phyloP scores from a whole-genome alignment of 64 coral and sea anemone genomes.

The Montipora foliosa region DNA sequence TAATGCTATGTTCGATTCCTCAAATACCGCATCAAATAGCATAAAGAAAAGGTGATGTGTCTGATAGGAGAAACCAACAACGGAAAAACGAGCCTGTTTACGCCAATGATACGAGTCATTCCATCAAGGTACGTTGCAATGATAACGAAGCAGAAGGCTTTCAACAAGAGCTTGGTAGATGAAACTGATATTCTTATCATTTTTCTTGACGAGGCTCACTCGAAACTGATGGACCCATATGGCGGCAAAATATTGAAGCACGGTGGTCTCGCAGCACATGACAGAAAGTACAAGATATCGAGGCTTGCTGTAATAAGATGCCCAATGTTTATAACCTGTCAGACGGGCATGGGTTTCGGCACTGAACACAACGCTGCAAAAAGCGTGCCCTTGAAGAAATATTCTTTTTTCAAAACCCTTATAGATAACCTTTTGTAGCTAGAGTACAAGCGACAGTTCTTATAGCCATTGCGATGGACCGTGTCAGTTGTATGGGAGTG shows the following conservation, averaged over 20 bases:
- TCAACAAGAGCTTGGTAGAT: constrained; percentile 25
- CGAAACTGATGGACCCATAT: constrained; percentile 12
- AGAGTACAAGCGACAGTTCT: neutral
- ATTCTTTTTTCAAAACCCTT: constrained; percentile 15
- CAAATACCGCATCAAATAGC: neutral
- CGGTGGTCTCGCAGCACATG: neutral
- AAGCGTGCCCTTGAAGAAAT: neutral
- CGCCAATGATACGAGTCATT: neutral
- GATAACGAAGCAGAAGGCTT: neutral
- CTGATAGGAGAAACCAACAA: constrained; percentile 16
- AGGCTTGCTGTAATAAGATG: neutral
- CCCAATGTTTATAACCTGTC: constrained; percentile 11
- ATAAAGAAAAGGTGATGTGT: constrained; percentile 51
- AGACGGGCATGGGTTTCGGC: constrained; percentile 1
- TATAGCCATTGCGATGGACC: neutral
- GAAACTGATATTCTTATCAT: constrained; percentile 2
- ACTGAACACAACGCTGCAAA: constrained; percentile 3
- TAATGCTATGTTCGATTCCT: constrained; percentile 10
- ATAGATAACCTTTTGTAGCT: neutral
- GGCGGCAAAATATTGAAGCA: constrained; percentile 50
- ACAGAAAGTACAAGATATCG: neutral
- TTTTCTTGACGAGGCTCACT: constrained; percentile 10
- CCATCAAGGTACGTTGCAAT: neutral
- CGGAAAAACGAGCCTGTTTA: constrained; percentile 30
- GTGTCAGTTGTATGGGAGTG: neutral